Base-by-base conservation (phyloP, 2,113 vertebrate species). In the Gavia stellata region DNA sequence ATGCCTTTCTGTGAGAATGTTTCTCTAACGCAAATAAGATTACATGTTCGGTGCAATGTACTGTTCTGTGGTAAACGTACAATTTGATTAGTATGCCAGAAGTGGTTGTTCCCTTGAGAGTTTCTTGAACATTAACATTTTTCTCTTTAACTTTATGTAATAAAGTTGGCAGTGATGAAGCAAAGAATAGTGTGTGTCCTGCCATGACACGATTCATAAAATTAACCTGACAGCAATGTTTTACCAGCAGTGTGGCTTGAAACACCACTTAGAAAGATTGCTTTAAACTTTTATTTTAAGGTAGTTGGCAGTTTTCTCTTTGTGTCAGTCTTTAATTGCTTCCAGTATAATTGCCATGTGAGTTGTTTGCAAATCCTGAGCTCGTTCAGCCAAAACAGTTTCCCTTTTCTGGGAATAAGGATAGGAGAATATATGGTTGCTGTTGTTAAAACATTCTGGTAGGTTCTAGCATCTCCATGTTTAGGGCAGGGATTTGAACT, bases 131-230 rank as follows among this genome's bases (percentile, higher is more conserved):
- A 12, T 50, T 50, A 90, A 40, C 24, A 10, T 71, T 92, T 81
- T 83, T 80, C 36, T 80, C 33, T 88, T 84, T 42, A 56, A 52
- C 65, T 63, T 82, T 44, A 38, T 72, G 14, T 12, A 6, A 56
- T 85, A 68, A 82, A 93, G 10, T 26, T 92, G 91, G 70, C 77
- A 84, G 70, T 49, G 73, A 75, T 72, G 52, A 72, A 84, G 53
- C 40, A 91, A 83, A 88, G 77, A 85, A 91, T 86, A 75, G 49
- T 56, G 49, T 56, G 49, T 92, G 88, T 87, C 83, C 91, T 95
- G 81, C 92, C 90, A 72, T 79, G 38, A 28, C 72, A 31, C 42
- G 63, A 90, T 78, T 90, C 49, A 94, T 67, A 91, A 87, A 81
- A 71, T 63, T 47, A 73, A 44, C 36, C 15, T 88, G 77, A 75